Evolutionary conservation across 2,797 vertebrate genomes (phyloP).

Genomic region (Coregonus suidteri): DNA sequence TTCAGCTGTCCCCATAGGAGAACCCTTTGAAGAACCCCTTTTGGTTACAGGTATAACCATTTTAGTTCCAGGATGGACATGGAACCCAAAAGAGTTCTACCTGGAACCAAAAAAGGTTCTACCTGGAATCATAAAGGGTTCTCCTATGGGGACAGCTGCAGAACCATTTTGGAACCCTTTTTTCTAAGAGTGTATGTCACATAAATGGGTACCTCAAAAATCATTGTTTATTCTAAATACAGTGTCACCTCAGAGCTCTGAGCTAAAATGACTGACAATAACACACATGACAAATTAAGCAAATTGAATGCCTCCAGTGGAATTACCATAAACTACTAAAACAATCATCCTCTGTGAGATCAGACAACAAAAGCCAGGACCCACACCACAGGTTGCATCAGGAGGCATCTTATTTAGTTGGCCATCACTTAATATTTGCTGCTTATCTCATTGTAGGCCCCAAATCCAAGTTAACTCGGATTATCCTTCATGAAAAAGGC

Average conservation of each 20-base stretch:
- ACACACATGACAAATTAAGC: constrained; percentile 46
- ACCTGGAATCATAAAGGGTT: too few relatives aligned
- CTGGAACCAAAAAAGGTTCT: too few relatives aligned
- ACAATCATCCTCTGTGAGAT: constrained; percentile 32
- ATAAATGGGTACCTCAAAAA: not conserved
- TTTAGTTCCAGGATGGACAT: too few relatives aligned
- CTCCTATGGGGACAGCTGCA: too few relatives aligned
- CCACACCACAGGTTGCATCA: constrained; percentile 6
- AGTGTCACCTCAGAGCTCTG: not conserved
- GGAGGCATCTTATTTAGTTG: constrained; percentile 30
- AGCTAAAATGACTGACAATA: not conserved
- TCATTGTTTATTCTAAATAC: not conserved
- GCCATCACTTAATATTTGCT: constrained; percentile 60
- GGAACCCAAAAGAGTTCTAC: too few relatives aligned
- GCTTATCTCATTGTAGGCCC: constrained; percentile 69
- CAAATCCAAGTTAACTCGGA: constrained; percentile 78
- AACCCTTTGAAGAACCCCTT: too few relatives aligned
- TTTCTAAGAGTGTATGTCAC: too few relatives aligned
- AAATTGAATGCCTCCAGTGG: constrained; percentile 34
- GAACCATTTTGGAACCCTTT: too few relatives aligned
- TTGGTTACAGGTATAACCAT: too few relatives aligned
- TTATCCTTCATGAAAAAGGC: constrained; percentile 69
- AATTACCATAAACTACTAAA: constrained; percentile 31
- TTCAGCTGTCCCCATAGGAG: too few relatives aligned
- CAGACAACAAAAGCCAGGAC: constrained; percentile 36